Evolutionary conservation across 2,888 invertebrate genomes (phyloP), one percentile per base, ranked within the genome.

Genomic region (Rotaria sp.): DNA sequence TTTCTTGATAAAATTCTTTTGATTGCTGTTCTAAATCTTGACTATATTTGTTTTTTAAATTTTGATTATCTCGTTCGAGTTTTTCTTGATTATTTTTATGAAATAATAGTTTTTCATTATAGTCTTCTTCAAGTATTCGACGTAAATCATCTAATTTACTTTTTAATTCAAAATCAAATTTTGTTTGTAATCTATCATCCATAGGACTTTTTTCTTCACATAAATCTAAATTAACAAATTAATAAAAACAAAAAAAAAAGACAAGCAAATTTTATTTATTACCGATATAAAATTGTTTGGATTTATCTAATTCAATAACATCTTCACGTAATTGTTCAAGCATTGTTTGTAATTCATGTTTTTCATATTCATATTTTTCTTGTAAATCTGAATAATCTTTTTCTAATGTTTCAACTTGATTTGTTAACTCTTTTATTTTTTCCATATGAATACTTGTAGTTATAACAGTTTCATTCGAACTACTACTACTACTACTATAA

Each of bases 351-450:
- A 80, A 45, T 45, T 80, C 80, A n/a, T 45, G 80, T n/a, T 80
- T 80, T n/a, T 80, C 80, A 80, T 80, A 80, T 26, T 80, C 80
- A 45, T 41, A 80, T n/a, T 80, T 80, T 80, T 80, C 80, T 80
- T 24, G n/a, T 41, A 80, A 24, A n/a, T 80, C 45, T 45, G n/a
- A 10, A 15, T n/a, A 45, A 26, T 26, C 11, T 45, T 4, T 80
- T 80, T 80, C 1, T n/a, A 45, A 80, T 45, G 24, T 45, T 45
- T 80, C 45, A 26, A 13, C 0, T 80, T 80, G 26, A 45, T 26
- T n/a, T 45, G 45, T 80, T 80, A 80, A 80, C 13, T 80, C 24
- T 80, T 35, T 11, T 26, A 45, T 38, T 45, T 24, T 24, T 26
- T 80, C 80, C 41, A 13, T 45, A 13, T 24, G 45, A 80, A 26